Evolutionary conservation across 2,113 vertebrate species (phyloP), one percentile per base, ranked within the genome.

Genomic region (Chinchilla lanigera): DNA sequence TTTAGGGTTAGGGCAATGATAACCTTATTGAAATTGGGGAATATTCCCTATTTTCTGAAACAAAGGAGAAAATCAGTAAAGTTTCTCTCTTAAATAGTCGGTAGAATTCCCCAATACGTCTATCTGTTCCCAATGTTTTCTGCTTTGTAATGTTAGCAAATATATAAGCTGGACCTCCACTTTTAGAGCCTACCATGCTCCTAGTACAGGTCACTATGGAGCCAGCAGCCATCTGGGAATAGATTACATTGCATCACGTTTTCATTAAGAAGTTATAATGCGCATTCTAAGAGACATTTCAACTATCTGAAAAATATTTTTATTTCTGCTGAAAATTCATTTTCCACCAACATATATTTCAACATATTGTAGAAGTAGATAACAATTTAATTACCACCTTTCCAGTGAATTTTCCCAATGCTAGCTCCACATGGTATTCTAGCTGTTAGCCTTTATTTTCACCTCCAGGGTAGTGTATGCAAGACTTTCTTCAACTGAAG

Each of bases 161-260:
- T 67, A 67, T 5, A n/a, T n/a, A 17, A 17, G 11, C 5, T n/a
- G 14, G 14, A 17, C 10, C 33, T 81, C 12, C 3, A 44, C 20
- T 54, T 58, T 38, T 56, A 86, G 75, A 47, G 16, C 47, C 24
- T 10, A 82, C 4, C 4, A 6, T 73, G 9, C 24, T 0, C 33
- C 41, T 3, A 52, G 33, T 16, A 77, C 19, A 54, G 8, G 17
- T 22, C 33, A 87, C 7, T n/a, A 13, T 60, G 47, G 14, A 75
- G 22, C 22, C 71, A 47, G 10, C 1, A 65, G 38, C 41, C 11
- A 50, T 0, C 0, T 0, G 41, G 4, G 33, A 35, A 20, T 56
- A 58, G 38, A 26, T 50, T 50, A 88, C 47, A 61, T 10, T 60
- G 13, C 1, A 19, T 73, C n/a, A 41, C 10, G 9, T 38, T 87